Evolutionary conservation across 2,797 vertebrate genomes (phyloP), one percentile per base, ranked within the genome.

Genomic region (Babyrousa celebensis): DNA sequence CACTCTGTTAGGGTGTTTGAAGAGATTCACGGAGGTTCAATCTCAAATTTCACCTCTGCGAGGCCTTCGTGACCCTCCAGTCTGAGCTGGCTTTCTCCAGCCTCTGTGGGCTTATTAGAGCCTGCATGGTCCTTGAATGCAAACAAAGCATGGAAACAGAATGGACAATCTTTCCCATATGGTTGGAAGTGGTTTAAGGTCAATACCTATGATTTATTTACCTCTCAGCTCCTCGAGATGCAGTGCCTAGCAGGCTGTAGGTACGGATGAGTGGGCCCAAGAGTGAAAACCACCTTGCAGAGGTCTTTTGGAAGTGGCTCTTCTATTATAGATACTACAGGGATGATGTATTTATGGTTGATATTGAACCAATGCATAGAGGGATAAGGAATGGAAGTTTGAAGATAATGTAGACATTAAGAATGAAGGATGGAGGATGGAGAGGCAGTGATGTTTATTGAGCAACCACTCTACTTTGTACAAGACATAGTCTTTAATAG

Each of bases 181-280:
- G 17, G 32, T 16, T 68, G 16, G 52, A 25, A 74, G 7, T 56
- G 86, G 14, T 40, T 91, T 75, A 80, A 92, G 85, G 18, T 88
- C 65, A 92, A 56, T 82, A n/a, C 1, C 56, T 48, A n/a, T 58
- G 32, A 72, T 91, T 94, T 84, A 68, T 85, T 94, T 70, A 62
- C 95, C 32, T 84, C 48, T 89, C 84, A 16, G 32, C 7, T 14
- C 36, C 25, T 88, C 68, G 80, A 71, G 68, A 85, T 65, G 27
- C 52, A 52, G 36, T 15, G 23, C 77, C 60, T 71, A 17, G 43
- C n/a, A 67, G 7, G 11, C 40, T 54, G 3, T 77, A 86, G 60
- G 29, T 91, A 40, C 7, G 6, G 23, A 48, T 6, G 23, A 94
- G 65, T 29, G 62, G 91, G 21, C 32, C 60, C 68, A 85, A 72